Percentiles rank a stretch among this genome's conserved stretches.
These are phyloP conservation scores for Calliscelio sp. DNA, from an alignment of 2,888 invertebrate species.

Conservation along the genomic window DNA sequence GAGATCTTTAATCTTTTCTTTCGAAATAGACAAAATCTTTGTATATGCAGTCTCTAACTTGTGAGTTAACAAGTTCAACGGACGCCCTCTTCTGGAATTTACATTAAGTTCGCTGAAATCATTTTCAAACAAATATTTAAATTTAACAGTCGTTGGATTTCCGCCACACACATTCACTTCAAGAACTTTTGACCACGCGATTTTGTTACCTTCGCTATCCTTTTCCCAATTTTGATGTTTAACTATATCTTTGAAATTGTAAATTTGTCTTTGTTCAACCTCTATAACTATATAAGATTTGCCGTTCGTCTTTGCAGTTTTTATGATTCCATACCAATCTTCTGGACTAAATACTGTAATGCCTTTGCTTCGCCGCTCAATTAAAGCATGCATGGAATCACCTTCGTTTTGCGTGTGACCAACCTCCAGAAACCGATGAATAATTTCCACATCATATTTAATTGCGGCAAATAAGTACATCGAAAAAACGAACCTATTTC, in stretches of 20 bases:
- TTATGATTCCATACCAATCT: conserved; percentile 57
- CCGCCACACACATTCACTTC: neutral
- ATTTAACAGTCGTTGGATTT: neutral
- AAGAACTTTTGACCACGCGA: conserved; percentile 7
- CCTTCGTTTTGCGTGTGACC: conserved; percentile 78
- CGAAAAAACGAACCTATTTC: conserved; percentile 76
- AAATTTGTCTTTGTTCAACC: conserved; percentile 48
- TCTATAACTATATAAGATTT: conserved; percentile 29
- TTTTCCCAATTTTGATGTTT: conserved; percentile 60
- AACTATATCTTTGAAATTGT: conserved; percentile 53
- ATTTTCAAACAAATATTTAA: conserved; percentile 25
- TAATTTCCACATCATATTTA: conserved; percentile 74
- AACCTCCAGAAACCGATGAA: conserved; percentile 76
- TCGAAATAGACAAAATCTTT: neutral
- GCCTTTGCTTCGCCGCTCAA: conserved; percentile 69
- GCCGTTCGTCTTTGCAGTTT: conserved; percentile 33
- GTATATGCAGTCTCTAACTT: conserved; percentile 3
- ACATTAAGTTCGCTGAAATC: conserved; percentile 4
- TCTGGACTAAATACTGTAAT: conserved; percentile 65
- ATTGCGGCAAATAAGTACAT: conserved; percentile 73
- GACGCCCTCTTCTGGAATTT: conserved; percentile 15
- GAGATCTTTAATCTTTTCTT: conserved; percentile 31
- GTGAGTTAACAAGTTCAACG: conserved; percentile 6
- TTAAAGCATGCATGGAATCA: conserved; percentile 75
- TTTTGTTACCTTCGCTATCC: conserved; percentile 6